Conservation (phyloP, 2,888 invertebrate species). For the Heliconius hortense region DNA sequence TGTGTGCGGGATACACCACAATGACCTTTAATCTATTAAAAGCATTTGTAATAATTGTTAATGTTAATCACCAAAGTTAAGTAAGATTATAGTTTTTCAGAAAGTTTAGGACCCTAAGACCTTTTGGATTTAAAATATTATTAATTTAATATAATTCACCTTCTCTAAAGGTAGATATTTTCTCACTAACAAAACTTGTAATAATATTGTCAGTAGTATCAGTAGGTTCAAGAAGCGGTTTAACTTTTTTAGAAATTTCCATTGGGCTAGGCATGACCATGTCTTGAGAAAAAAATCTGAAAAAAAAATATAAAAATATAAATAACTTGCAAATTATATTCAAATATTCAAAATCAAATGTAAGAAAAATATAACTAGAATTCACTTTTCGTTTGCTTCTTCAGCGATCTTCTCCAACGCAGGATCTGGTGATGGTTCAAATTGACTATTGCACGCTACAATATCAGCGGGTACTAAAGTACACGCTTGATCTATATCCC, state of each 20-base stretch:
- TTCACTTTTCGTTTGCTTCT: slow-evolving; percentile 84
- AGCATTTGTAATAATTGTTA: neutral
- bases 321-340: neutral
- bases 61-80: neutral
- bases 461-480: slow-evolving; percentile 86
- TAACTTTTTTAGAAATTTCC: slow-evolving; percentile 70
- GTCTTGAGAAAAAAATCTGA: slow-evolving; percentile 81
- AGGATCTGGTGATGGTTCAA: slow-evolving; percentile 83
- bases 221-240: slow-evolving; percentile 59
- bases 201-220: slow-evolving; percentile 57
- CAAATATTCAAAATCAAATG: neutral
- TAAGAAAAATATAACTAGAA: slow-evolving; percentile 25
- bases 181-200: slow-evolving; percentile 54
- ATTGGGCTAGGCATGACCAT: slow-evolving; percentile 83
- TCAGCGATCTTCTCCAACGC: slow-evolving; percentile 84
- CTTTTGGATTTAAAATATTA: neutral
- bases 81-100: neutral
- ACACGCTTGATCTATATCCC: slow-evolving; percentile 88
- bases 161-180: slow-evolving; percentile 57
- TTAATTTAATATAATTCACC: slow-evolving; percentile 52
- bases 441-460: slow-evolving; percentile 84
- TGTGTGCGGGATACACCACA: too few relatives aligned
- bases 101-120: neutral
- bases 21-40: neutral
- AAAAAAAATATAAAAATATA: slow-evolving; percentile 31